phyloP scores from a whole-genome alignment of 2,888 invertebrate species.

The Toxonevra muliebris region DNA sequence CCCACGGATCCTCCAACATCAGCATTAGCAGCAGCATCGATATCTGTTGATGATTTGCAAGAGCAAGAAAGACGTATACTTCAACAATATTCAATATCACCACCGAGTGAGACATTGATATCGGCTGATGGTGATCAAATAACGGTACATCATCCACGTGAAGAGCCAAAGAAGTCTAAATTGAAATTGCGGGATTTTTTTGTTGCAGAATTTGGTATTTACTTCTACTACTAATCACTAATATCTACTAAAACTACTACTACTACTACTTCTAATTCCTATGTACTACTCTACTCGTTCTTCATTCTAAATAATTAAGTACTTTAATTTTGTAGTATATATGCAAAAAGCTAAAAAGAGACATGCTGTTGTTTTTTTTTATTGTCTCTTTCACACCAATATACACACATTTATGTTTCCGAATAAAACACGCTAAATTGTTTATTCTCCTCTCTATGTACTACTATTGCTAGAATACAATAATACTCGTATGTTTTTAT shows the following conservation, averaged over 20 bases:
- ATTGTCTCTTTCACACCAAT: no score
- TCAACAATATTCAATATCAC: slow-evolving; percentile 57
- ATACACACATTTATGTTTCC: no score
- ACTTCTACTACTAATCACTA: slow-evolving; percentile 11
- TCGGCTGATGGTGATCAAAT: slow-evolving; percentile 63
- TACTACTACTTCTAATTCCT: not conserved
- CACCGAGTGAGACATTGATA: slow-evolving; percentile 60
- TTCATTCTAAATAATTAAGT: no score
- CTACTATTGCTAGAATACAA: no score
- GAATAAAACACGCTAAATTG: no score
- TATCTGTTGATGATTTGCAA: slow-evolving; percentile 48
- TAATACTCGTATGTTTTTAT: no score
- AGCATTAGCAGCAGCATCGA: not conserved
- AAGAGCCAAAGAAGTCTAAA: slow-evolving; percentile 79
- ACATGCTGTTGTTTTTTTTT: no score
- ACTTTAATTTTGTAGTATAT: not conserved
- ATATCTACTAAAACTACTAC: slow-evolving; percentile 3
- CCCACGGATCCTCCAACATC: slow-evolving; percentile 16
- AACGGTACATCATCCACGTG: slow-evolving; percentile 73
- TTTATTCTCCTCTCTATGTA: no score
- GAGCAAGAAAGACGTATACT: slow-evolving; percentile 59
- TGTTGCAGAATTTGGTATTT: slow-evolving; percentile 83
- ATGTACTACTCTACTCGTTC: no score
- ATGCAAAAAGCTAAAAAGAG: no score
- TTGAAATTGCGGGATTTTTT: slow-evolving; percentile 88